Conservation (phyloP, 2,888 invertebrate species). For the Conchocele bisecta region DNA sequence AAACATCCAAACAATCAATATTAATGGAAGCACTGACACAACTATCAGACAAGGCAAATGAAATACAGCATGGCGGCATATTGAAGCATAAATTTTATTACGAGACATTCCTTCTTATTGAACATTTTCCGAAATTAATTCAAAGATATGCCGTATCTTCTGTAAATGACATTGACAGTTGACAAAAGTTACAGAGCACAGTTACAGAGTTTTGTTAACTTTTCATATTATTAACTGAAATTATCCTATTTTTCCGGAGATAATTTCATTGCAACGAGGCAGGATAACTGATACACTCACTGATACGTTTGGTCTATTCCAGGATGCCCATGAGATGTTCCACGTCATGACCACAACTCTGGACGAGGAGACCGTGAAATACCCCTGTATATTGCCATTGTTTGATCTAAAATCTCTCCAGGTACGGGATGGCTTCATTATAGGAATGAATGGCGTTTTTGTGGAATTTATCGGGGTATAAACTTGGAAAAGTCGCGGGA, state of each 20-base stretch:
- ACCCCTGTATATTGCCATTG: conserved; percentile 77
- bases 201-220: background rate
- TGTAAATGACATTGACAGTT: background rate
- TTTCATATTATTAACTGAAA: background rate
- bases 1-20: too few relatives aligned
- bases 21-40: too few relatives aligned
- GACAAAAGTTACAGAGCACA: background rate
- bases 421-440: conserved; percentile 61
- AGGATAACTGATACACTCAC: too few relatives aligned
- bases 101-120: too few relatives aligned
- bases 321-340: conserved; percentile 96
- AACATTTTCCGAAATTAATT: too few relatives aligned
- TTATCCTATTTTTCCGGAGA: background rate
- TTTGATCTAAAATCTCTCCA: conserved; percentile 77
- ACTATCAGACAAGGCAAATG: too few relatives aligned
- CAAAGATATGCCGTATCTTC: background rate
- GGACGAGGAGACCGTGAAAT: conserved; percentile 88
- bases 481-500: too few relatives aligned
- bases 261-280: too few relatives aligned
- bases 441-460: too few relatives aligned
- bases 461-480: too few relatives aligned
- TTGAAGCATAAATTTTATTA: too few relatives aligned
- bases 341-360: conserved; percentile 94
- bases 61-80: too few relatives aligned
- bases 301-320: conserved; percentile 76